phyloP scores from a whole-genome alignment of 2,888 invertebrate species.

The Pediacus dermestoides region DNA sequence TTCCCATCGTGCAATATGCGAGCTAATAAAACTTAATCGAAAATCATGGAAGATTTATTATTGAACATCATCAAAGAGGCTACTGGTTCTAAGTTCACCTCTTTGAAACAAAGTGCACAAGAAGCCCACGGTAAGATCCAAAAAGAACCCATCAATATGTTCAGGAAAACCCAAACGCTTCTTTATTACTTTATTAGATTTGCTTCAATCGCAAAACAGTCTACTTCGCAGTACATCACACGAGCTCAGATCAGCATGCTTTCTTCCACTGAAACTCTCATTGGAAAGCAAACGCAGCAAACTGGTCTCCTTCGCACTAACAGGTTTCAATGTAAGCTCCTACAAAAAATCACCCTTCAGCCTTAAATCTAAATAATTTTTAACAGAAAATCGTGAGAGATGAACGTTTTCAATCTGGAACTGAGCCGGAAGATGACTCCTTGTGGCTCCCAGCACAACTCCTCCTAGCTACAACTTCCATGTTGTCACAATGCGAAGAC shows the following conservation, averaged over 20 bases:
- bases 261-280: constrained; percentile 80
- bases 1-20: constrained; percentile 7
- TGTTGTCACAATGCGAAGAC: constrained; percentile 78
- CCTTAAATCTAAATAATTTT: not conserved
- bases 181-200: constrained; percentile 59
- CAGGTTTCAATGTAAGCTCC: constrained; percentile 81
- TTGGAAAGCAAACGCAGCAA: constrained; percentile 84
- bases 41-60: constrained; percentile 82
- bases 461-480: constrained; percentile 76
- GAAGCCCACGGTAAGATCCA: constrained; percentile 72
- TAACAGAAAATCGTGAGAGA: constrained; percentile 82
- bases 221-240: constrained; percentile 73
- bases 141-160: constrained; percentile 3
- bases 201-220: constrained; percentile 74
- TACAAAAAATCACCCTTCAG: not conserved
- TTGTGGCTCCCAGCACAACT: constrained; percentile 91
- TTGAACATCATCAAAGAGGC: constrained; percentile 83
- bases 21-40: not conserved
- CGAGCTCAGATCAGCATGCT: constrained; percentile 79
- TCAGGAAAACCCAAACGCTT: not conserved
- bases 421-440: constrained; percentile 89
- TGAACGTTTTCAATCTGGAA: constrained; percentile 85
- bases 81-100: constrained; percentile 70
- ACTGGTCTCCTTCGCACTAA: constrained; percentile 76
- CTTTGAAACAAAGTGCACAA: constrained; percentile 77